Conservation (phyloP, 2,888 invertebrate genomes). For the Lapara coniferarum region DNA sequence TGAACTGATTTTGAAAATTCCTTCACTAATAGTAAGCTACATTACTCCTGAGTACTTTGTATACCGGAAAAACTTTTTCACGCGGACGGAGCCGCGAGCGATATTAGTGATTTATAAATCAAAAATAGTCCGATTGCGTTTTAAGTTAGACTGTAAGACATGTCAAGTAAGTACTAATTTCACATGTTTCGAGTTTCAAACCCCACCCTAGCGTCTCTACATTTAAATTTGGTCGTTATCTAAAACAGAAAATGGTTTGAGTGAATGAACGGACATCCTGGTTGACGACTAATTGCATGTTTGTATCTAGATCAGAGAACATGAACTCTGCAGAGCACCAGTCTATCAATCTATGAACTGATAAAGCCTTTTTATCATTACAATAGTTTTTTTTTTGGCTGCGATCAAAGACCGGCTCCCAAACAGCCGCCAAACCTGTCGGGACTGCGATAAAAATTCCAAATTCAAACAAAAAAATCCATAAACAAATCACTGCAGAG, state of each 20-base stretch:
- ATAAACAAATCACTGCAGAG: slow-evolving; percentile 39
- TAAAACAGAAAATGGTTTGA: neutral
- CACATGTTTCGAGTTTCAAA: too few relatives aligned
- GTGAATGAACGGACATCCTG: slow-evolving; percentile 18
- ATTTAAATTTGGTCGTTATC: neutral
- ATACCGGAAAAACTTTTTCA: too few relatives aligned
- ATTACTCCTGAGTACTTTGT: too few relatives aligned
- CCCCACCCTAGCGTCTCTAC: too few relatives aligned
- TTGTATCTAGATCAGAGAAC: neutral
- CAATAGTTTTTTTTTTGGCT: neutral
- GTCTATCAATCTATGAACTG: neutral
- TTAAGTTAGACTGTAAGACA: too few relatives aligned
- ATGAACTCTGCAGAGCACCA: neutral
- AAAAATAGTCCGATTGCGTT: too few relatives aligned
- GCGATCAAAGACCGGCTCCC: neutral
- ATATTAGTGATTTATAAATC: too few relatives aligned
- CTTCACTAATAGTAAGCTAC: too few relatives aligned
- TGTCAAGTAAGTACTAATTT: too few relatives aligned
- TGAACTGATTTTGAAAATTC: too few relatives aligned
- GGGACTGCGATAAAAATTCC: neutral
- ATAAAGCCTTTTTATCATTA: neutral
- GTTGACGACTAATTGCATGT: neutral
- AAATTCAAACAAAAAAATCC: slow-evolving; percentile 34
- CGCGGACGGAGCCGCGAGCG: too few relatives aligned
- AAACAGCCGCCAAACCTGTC: slow-evolving; percentile 1